Conservation (phyloP, 2,888 invertebrate genomes). For the Ecliptopera silaceata region DNA sequence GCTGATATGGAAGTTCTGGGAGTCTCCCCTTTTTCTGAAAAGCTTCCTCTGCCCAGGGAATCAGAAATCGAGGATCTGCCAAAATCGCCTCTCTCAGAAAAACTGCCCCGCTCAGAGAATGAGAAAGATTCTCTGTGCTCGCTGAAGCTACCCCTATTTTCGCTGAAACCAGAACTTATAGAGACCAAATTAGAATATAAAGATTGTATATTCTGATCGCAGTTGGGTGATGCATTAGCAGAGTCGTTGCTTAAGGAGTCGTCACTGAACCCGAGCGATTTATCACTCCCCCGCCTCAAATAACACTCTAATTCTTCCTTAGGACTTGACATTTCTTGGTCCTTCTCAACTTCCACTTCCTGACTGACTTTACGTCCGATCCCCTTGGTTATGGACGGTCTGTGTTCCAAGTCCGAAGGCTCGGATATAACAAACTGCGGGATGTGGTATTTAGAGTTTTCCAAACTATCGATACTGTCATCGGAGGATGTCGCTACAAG, state of each 20-base stretch:
- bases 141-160: conserved; percentile 78
- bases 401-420: conserved; percentile 85
- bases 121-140: conserved; percentile 77
- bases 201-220: conserved; percentile 75
- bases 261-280: conserved; percentile 87
- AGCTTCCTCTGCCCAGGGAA: conserved; percentile 69
- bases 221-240: conserved; percentile 80
- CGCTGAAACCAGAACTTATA: conserved; percentile 84
- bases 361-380: conserved; percentile 88
- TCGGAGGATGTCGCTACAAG: conserved; percentile 90
- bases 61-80: conserved; percentile 79
- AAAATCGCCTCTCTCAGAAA: conserved; percentile 74
- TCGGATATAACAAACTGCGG: conserved; percentile 88
- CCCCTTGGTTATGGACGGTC: conserved; percentile 92
- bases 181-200: conserved; percentile 81
- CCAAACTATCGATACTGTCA: conserved; percentile 87
- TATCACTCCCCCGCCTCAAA: conserved; percentile 86
- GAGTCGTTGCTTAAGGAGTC: conserved; percentile 88
- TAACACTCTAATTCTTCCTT: conserved; percentile 72
- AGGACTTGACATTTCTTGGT: conserved; percentile 69
- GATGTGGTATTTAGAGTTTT: conserved; percentile 79
- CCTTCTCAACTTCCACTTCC: conserved; percentile 79
- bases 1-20: conserved; percentile 75
- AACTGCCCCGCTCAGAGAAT: conserved; percentile 75
- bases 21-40: conserved; percentile 75